Percentiles rank a stretch among this genome's conserved stretches.
Evolutionary conservation across 1,140 invertebrate genomes (phyloP).

Genomic region (Drepana arcuata): DNA sequence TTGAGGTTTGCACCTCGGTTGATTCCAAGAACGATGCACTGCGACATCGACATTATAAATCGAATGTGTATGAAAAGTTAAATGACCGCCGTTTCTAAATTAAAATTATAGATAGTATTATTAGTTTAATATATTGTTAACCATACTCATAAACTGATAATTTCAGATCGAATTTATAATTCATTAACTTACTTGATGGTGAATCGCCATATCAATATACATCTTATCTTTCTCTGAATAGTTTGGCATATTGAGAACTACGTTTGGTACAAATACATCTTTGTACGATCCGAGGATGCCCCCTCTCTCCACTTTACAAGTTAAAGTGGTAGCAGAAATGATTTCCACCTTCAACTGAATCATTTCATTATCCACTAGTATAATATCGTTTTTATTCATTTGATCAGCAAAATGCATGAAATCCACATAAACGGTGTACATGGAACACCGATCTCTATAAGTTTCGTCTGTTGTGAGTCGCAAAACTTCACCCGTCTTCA

Average conservation of each 20-base stretch:
- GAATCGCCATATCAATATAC: conserved; percentile 82
- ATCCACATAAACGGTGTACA: conserved; percentile 82
- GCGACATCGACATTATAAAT: too few species aligned
- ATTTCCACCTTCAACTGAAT: conserved; percentile 84
- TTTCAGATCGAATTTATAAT: too few species aligned
- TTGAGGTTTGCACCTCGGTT: too few species aligned
- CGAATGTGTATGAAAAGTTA: too few species aligned
- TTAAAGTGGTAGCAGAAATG: conserved; percentile 68
- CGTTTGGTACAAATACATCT: conserved; percentile 83
- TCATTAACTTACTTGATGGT: conserved; percentile 80
- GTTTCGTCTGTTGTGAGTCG: conserved; percentile 82
- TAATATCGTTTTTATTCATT: conserved; percentile 75
- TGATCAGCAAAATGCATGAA: conserved; percentile 87
- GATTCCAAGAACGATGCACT: too few species aligned
- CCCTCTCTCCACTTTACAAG: conserved; percentile 69
- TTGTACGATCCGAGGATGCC: conserved; percentile 60
- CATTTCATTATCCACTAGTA: conserved; percentile 86
- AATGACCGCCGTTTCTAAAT: too few species aligned
- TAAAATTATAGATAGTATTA: too few species aligned
- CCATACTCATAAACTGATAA: too few species aligned
- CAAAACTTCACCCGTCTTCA: conserved; percentile 78
- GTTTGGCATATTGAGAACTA: conserved; percentile 83
- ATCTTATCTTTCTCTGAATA: conserved; percentile 85
- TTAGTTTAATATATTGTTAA: too few species aligned
- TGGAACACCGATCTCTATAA: conserved; percentile 79